Evolutionary conservation across 2,797 vertebrate species (phyloP).

Genomic region (Pteronotus mesoamericanus): DNA sequence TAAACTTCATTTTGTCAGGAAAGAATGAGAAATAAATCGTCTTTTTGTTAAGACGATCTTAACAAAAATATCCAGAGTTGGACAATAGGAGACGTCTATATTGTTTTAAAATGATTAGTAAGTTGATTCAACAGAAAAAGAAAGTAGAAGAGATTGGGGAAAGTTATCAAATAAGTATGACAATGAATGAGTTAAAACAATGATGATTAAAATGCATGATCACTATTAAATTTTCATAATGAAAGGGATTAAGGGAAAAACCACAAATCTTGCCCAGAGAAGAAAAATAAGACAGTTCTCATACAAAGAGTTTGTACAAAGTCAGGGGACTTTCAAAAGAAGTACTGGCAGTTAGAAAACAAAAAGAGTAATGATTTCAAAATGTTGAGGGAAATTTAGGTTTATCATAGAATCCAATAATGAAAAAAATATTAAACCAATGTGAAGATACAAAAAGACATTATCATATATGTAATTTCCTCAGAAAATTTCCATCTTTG

Average conservation of each 20-base stretch:
- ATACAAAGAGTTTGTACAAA: neutral
- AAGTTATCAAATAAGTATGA: neutral
- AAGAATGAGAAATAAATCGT: neutral
- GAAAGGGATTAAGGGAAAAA: neutral
- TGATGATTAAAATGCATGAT: neutral
- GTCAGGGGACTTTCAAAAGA: neutral
- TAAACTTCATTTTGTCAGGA: neutral
- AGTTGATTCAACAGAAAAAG: neutral
- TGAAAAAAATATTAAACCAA: neutral
- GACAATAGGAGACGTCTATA: neutral
- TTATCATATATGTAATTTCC: neutral
- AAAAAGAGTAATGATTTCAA: neutral
- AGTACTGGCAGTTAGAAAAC: neutral
- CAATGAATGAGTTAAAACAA: neutral
- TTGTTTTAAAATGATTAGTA: neutral
- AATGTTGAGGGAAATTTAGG: neutral
- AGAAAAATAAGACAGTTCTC: neutral
- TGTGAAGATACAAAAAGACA: neutral
- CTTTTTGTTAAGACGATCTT: neutral
- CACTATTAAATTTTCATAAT: constrained; percentile 14
- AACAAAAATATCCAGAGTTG: neutral
- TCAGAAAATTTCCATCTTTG: neutral
- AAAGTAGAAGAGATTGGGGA: neutral
- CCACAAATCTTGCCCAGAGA: neutral
- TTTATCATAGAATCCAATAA: neutral